Conservation (phyloP, 2,888 invertebrate species). For the Muschampia plurimacula region DNA sequence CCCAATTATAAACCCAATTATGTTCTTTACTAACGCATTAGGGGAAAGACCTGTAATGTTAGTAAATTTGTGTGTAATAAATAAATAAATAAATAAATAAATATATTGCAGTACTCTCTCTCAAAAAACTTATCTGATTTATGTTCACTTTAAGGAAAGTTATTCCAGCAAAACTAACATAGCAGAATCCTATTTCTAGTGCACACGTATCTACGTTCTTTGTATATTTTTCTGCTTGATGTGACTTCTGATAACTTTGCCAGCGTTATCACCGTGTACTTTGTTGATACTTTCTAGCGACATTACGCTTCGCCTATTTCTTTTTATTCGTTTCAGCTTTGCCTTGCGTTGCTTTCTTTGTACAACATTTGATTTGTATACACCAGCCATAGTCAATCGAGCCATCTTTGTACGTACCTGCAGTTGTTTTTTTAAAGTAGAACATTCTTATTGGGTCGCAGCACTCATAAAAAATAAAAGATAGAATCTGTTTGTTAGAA, state of each 20-base stretch:
- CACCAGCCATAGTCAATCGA: constrained; percentile 24
- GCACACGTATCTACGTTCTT: constrained; percentile 9
- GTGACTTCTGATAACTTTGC: constrained; percentile 30
- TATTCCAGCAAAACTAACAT: not conserved
- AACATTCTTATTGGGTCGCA: constrained; percentile 33
- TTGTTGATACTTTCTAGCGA: constrained; percentile 22
- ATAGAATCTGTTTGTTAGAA: not conserved
- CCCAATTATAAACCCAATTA: too few relatives aligned
- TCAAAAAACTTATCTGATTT: not conserved
- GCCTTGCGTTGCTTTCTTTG: constrained; percentile 28
- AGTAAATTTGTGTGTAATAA: too few relatives aligned
- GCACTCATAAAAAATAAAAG: not conserved
- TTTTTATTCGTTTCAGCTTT: constrained; percentile 19
- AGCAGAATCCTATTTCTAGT: not conserved
- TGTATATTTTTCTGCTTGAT: constrained; percentile 20
- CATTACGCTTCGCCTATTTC: constrained; percentile 10
- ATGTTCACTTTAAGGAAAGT: not conserved
- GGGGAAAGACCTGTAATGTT: too few relatives aligned
- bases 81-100: too few relatives aligned
- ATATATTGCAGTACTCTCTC: not conserved
- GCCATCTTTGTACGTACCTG: constrained; percentile 19
- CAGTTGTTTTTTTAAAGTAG: constrained; percentile 29
- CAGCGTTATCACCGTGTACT: constrained; percentile 16
- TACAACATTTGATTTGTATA: constrained; percentile 27
- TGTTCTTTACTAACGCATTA: too few relatives aligned